Percentiles rank a stretch among this genome's conserved stretches.
These are phyloP conservation scores for Corticium candelabrum DNA, from an alignment of 37 sponge, comb jelly and placozoan species.

Conservation along the genomic window DNA sequence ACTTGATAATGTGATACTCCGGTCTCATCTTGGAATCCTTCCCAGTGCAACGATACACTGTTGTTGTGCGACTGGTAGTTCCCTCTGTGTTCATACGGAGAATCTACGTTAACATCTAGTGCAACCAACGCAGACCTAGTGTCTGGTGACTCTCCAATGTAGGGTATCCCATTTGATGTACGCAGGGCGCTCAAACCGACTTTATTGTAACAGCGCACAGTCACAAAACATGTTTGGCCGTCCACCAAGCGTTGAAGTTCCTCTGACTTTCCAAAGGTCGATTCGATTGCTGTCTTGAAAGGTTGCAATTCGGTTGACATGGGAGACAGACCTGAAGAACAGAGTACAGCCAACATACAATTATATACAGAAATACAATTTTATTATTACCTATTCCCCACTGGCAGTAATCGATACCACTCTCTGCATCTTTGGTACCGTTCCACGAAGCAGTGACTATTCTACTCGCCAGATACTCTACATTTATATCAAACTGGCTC, in stretches of 20 bases:
- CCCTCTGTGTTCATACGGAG: not conserved
- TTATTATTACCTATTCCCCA: slow-evolving; percentile 45
- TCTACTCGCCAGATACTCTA: not conserved
- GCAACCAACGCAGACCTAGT: no score
- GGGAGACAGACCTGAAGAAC: not conserved
- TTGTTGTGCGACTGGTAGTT: not conserved
- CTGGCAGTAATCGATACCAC: slow-evolving; percentile 26
- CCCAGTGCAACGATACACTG: not conserved
- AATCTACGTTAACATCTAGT: no score
- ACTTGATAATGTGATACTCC: not conserved
- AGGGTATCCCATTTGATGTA: not conserved
- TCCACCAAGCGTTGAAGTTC: not conserved
- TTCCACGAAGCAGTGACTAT: slow-evolving; percentile 25
- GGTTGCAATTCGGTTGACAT: not conserved
- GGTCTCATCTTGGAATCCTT: not conserved
- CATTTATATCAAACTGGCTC: slow-evolving; percentile 23
- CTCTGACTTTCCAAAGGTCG: not conserved
- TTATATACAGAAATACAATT: not conserved
- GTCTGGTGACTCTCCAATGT: not conserved
- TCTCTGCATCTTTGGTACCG: slow-evolving; percentile 30
- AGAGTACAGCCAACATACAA: no score
- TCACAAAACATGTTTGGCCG: not conserved
- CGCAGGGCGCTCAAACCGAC: not conserved
- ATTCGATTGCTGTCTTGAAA: not conserved
- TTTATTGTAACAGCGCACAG: not conserved